Evolutionary conservation across 2,797 vertebrate genomes (phyloP).

Genomic region (Sebastes trivittatus): DNA sequence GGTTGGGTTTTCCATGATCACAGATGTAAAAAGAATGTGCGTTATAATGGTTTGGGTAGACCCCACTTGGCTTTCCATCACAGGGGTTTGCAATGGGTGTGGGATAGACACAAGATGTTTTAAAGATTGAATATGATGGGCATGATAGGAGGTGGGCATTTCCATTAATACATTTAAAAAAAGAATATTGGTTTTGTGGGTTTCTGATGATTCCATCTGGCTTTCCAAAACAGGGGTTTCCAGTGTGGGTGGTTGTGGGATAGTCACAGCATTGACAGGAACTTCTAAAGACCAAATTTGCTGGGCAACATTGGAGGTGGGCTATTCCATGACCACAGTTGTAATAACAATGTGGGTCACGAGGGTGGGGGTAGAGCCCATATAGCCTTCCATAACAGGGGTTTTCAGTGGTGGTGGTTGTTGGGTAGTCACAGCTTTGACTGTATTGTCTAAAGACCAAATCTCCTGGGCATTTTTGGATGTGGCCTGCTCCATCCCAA

Average conservation of each 20-base stretch:
- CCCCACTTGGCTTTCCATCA: neutral
- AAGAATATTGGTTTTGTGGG: too few species aligned
- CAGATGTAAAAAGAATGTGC: neutral
- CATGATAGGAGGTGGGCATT: neutral
- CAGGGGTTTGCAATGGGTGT: too few species aligned
- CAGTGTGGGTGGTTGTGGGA: neutral
- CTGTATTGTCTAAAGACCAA: neutral
- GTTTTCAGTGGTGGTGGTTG: neutral
- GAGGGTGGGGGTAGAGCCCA: neutral
- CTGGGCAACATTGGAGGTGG: neutral
- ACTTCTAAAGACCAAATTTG: neutral
- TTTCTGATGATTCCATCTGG: neutral
- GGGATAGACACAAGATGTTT: neutral
- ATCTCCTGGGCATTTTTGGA: neutral
- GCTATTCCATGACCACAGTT: neutral
- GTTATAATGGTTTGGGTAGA: too few species aligned
- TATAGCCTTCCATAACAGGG: neutral
- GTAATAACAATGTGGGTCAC: neutral
- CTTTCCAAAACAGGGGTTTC: neutral
- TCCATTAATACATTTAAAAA: too few species aligned
- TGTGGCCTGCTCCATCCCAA: neutral
- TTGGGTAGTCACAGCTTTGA: neutral
- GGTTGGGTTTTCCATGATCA: neutral
- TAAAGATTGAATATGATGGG: neutral
- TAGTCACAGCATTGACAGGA: neutral